phyloP scores from a whole-genome alignment of 2,797 vertebrate species.

The Sternotherus odoratus region DNA sequence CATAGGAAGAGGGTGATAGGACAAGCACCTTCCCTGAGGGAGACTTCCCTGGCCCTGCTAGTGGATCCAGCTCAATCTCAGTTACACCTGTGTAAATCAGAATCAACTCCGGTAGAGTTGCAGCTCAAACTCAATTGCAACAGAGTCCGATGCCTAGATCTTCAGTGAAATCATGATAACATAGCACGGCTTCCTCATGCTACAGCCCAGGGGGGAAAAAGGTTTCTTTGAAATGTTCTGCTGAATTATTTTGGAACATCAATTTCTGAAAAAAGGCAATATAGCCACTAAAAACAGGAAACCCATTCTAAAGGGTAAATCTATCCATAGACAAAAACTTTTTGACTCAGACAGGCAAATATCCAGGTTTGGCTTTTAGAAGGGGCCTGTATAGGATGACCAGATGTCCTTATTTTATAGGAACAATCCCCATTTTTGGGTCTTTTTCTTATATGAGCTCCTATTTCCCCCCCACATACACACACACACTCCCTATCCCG shows the following conservation, averaged over 20 bases:
- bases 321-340: background rate
- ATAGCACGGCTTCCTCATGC: fast-evolving
- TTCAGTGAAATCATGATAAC: background rate
- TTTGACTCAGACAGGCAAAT: background rate
- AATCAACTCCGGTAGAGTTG: background rate
- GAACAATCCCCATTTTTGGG: too few relatives aligned
- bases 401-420: too few relatives aligned
- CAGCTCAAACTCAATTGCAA: background rate
- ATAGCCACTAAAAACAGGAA: background rate
- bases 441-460: too few relatives aligned
- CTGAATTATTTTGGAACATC: background rate
- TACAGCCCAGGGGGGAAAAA: background rate
- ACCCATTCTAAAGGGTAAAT: background rate
- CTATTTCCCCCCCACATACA: too few relatives aligned
- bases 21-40: background rate
- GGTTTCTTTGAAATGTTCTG: background rate
- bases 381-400: background rate
- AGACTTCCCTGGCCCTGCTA: background rate
- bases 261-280: background rate
- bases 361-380: fast-evolving
- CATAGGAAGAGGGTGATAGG: background rate
- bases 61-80: background rate
- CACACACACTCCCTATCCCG: too few relatives aligned
- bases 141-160: background rate
- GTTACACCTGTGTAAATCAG: fast-evolving